Evolutionary conservation across 2,797 vertebrate species (phyloP).

Genomic region (Cossypha dichroa): DNA sequence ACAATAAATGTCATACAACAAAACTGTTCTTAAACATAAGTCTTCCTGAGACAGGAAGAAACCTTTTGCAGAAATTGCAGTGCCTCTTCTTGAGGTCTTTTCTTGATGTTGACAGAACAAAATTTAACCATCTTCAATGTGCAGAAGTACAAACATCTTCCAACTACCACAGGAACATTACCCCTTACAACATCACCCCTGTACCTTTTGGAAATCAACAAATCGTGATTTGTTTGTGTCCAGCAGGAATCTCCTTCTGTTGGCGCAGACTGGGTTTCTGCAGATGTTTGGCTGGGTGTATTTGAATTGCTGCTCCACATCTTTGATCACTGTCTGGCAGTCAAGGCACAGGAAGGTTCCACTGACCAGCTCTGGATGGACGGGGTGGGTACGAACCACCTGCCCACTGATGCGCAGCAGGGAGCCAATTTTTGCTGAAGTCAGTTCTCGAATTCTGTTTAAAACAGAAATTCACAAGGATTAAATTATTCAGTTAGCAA

Average conservation of each 20-base stretch:
- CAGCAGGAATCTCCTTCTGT: slow-evolving; percentile 92
- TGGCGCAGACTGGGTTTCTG: slow-evolving; percentile 96
- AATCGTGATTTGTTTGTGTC: slow-evolving; percentile 99
- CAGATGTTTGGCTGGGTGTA: slow-evolving; percentile 97
- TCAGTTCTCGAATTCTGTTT: slow-evolving; percentile 92
- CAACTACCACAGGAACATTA: neutral
- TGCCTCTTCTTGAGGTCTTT: neutral
- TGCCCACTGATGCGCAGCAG: slow-evolving; percentile 95
- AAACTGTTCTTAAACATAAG: neutral
- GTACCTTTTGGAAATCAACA: slow-evolving; percentile 97
- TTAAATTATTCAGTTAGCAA: neutral
- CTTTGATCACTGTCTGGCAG: slow-evolving; percentile 93
- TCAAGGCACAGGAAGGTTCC: slow-evolving; percentile 95
- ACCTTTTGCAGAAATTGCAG: neutral
- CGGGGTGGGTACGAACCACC: slow-evolving; percentile 96
- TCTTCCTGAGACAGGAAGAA: neutral
- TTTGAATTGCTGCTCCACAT: slow-evolving; percentile 97
- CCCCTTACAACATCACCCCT: neutral
- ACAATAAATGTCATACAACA: neutral
- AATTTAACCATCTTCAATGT: neutral
- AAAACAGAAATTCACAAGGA: neutral
- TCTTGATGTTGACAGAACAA: neutral
- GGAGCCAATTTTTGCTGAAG: slow-evolving; percentile 90
- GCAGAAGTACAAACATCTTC: neutral
- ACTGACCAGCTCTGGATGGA: slow-evolving; percentile 95